phyloP scores from a whole-genome alignment of 30 jellyfish, hydroid and myxozoan genomes.

The Turritopsis dohrnii region DNA sequence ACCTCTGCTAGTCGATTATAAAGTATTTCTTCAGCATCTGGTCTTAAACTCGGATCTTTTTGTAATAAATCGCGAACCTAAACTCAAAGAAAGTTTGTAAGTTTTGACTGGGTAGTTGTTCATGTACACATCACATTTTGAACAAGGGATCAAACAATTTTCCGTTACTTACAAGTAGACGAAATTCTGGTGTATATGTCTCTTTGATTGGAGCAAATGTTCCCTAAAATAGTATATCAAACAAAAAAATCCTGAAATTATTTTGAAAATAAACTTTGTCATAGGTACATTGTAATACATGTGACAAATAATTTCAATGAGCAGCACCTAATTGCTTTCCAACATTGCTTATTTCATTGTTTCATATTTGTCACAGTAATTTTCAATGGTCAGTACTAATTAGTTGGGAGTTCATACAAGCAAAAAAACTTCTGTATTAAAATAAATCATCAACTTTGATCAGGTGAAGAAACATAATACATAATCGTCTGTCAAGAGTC shows the following conservation, averaged over 20 bases:
- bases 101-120: too few species aligned
- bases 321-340: background rate
- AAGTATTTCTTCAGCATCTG: slow-evolving; percentile 84
- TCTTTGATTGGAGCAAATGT: slow-evolving; percentile 86
- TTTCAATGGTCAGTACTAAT: too few species aligned
- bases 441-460: background rate
- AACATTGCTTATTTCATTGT: background rate
- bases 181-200: slow-evolving; percentile 67
- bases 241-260: background rate
- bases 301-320: background rate
- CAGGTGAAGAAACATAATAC: background rate
- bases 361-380: background rate
- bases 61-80: slow-evolving; percentile 79
- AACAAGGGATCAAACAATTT: too few species aligned
- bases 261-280: background rate
- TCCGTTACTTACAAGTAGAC: slow-evolving; percentile 65
- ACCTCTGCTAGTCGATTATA: slow-evolving; percentile 81
- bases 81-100: too few species aligned
- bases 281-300: background rate
- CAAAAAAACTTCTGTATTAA: background rate
- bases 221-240: slow-evolving; percentile 39
- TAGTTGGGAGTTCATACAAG: background rate
- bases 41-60: slow-evolving; percentile 75
- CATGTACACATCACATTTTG: too few species aligned
- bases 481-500: too few species aligned